Conservation (phyloP, 2,797 vertebrate species). For the Neostethus bicornis region DNA sequence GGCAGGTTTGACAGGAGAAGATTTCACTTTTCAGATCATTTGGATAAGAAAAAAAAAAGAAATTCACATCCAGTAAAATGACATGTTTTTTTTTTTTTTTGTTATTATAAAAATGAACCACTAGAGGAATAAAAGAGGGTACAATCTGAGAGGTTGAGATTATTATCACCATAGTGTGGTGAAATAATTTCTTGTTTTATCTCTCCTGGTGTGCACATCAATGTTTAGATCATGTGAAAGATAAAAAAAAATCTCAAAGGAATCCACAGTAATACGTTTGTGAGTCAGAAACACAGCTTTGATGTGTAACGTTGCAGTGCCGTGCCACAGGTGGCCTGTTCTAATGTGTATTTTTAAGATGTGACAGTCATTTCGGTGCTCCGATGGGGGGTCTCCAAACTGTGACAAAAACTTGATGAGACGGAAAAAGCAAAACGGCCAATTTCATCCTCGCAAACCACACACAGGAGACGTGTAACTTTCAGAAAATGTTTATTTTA, state of each 20-base stretch:
- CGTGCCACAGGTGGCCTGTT: constrained; percentile 56
- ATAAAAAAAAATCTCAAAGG: constrained; percentile 47
- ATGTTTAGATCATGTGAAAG: constrained; percentile 26
- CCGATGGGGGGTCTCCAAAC: constrained; percentile 8
- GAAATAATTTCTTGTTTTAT: constrained; percentile 44
- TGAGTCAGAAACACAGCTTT: constrained; percentile 54
- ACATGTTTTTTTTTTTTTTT: constrained; percentile 54
- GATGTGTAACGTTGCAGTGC: constrained; percentile 56
- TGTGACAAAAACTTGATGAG: constrained; percentile 21
- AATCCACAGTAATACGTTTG: constrained; percentile 51
- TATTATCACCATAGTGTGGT: constrained; percentile 34
- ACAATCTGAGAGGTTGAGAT: constrained; percentile 44
- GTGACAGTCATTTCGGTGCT: constrained; percentile 38
- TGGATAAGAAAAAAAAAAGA: constrained; percentile 19
- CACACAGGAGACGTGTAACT: constrained; percentile 57
- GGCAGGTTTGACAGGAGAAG: constrained; percentile 37
- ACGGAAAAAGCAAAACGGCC: neutral
- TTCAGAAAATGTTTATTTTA: constrained; percentile 84
- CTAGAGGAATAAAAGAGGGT: constrained; percentile 54
- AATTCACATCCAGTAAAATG: constrained; percentile 38
- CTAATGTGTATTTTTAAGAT: constrained; percentile 57
- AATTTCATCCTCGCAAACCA: constrained; percentile 38
- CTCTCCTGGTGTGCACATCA: constrained; percentile 16
- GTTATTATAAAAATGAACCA: constrained; percentile 47
- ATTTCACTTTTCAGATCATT: constrained; percentile 23